These are phyloP conservation scores for Neodiprion virginianus DNA, from an alignment of 1,140 invertebrate genomes.

Conservation along the genomic window DNA sequence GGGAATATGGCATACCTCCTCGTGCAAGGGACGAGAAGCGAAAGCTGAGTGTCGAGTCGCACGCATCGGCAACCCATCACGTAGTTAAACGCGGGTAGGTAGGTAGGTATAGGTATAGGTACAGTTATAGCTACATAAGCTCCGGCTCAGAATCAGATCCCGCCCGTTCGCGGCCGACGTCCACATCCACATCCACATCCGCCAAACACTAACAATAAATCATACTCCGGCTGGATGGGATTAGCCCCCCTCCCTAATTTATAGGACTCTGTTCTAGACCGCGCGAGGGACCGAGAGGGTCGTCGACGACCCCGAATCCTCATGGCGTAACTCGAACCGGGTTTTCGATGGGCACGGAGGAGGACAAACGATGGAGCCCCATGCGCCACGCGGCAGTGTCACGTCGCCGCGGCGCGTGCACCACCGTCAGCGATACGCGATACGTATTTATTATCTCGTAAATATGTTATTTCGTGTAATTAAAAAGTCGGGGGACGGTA, in stretches of 20 bases:
- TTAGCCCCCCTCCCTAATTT: constrained; percentile 6
- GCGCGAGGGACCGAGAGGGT: not conserved
- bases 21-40: not conserved
- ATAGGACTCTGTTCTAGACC: not conserved
- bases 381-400: constrained; percentile 1
- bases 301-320: not conserved
- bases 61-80: constrained; percentile 2
- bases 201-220: constrained; percentile 1
- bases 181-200: not conserved
- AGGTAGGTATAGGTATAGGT: no score
- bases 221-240: not conserved
- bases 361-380: not conserved
- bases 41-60: not conserved
- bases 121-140: not conserved
- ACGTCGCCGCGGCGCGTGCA: not conserved
- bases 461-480: constrained; percentile 6
- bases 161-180: not conserved
- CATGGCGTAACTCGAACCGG: not conserved
- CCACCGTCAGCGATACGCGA: not conserved
- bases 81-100: not conserved
- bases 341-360: not conserved
- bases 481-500: not conserved
- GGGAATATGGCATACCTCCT: no score
- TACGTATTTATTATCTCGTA: constrained; percentile 5
- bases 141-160: not conserved